Evolutionary conservation across 2,888 invertebrate species (phyloP).

Genomic region (Drosophila algonquin): DNA sequence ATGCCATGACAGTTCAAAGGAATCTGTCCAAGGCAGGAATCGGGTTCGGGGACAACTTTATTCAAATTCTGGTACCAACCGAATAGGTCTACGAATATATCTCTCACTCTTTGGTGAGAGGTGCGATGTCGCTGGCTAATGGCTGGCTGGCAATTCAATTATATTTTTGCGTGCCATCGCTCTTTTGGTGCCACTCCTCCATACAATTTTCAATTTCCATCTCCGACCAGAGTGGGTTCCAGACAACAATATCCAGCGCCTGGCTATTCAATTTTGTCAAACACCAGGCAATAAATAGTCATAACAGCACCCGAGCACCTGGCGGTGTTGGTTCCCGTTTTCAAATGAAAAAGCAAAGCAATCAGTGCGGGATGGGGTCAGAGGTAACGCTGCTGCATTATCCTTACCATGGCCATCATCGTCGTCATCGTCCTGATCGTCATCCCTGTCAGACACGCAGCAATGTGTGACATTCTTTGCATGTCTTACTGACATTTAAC

Average conservation of each 20-base stretch:
- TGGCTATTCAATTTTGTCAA: slow-evolving; percentile 72
- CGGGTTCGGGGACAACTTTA: slow-evolving; percentile 2
- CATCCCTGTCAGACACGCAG: slow-evolving; percentile 51
- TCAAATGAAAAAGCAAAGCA: slow-evolving; percentile 14
- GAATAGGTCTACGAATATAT: no score
- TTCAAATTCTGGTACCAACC: slow-evolving; percentile 17
- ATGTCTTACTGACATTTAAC: slow-evolving; percentile 77
- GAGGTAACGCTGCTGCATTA: slow-evolving; percentile 28
- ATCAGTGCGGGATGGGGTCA: slow-evolving; percentile 20
- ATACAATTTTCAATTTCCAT: slow-evolving; percentile 57
- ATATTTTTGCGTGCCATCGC: slow-evolving; percentile 8
- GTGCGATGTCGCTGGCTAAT: slow-evolving; percentile 34
- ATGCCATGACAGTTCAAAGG: slow-evolving; percentile 38
- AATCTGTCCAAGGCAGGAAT: slow-evolving; percentile 18
- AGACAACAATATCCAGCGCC: slow-evolving; percentile 22
- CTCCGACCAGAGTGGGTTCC: slow-evolving; percentile 27
- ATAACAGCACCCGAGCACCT: slow-evolving; percentile 36
- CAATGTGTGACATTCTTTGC: slow-evolving; percentile 72
- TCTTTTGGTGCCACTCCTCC: slow-evolving; percentile 24
- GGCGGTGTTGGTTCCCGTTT: neutral
- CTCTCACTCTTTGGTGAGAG: neutral
- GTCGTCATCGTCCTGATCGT: neutral
- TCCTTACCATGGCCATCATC: slow-evolving; percentile 12
- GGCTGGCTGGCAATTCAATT: slow-evolving; percentile 47
- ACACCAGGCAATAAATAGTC: slow-evolving; percentile 72